phyloP scores from a whole-genome alignment of 1,140 invertebrate species.

The Vanessa tameamea region DNA sequence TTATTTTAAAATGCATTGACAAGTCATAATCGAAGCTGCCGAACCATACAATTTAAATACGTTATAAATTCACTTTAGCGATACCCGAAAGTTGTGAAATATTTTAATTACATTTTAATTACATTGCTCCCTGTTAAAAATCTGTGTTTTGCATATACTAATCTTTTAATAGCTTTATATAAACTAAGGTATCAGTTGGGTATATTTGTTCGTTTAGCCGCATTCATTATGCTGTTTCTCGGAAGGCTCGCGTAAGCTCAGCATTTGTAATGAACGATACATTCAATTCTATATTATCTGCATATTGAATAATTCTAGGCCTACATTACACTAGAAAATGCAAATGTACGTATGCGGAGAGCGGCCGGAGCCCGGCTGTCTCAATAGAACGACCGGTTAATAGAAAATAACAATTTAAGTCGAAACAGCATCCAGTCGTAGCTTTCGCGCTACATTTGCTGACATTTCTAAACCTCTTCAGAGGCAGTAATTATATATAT shows the following conservation, averaged over 20 bases:
- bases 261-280: constrained; percentile 1
- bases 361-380: constrained; percentile 54
- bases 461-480: constrained; percentile 2
- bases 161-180: no score
- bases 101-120: no score
- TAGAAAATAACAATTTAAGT: background rate
- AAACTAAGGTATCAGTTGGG: no score
- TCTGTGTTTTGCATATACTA: no score
- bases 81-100: no score
- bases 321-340: constrained; percentile 37
- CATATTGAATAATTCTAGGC: constrained; percentile 2
- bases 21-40: background rate
- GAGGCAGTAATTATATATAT: background rate
- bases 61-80: no score
- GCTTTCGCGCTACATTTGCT: background rate
- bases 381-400: constrained; percentile 43
- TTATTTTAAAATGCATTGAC: background rate
- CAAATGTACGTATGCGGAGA: constrained; percentile 58
- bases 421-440: background rate
- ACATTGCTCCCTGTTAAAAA: no score
- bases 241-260: background rate
- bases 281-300: constrained; percentile 9
- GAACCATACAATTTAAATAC: background rate
- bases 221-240: background rate
- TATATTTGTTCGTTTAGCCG: background rate